Percentiles rank a stretch among this genome's conserved stretches.
phyloP scores from a whole-genome alignment of 2,113 vertebrate species.

The Calyptomena viridis region DNA sequence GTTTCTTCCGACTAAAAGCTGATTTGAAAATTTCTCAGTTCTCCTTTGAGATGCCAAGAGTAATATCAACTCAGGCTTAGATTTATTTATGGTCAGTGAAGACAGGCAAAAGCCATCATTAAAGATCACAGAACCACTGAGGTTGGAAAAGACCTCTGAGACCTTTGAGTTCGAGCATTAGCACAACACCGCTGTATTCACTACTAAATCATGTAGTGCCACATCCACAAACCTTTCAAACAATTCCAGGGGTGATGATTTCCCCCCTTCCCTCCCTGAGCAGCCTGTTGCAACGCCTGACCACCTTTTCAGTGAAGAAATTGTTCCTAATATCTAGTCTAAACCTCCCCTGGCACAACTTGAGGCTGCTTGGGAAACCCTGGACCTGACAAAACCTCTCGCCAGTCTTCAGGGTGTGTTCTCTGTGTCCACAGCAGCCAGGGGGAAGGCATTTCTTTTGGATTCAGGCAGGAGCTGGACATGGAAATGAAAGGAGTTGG shows the following conservation, averaged over 20 bases:
- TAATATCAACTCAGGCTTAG: neutral
- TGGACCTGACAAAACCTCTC: neutral
- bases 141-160: neutral
- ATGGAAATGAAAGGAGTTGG: neutral
- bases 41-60: neutral
- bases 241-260: neutral
- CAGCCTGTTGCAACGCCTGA: neutral
- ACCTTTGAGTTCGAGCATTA: neutral
- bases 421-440: accelerated
- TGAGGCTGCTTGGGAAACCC: neutral
- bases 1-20: neutral
- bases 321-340: neutral
- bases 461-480: neutral
- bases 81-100: neutral
- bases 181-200: neutral
- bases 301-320: neutral
- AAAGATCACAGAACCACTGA: neutral
- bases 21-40: neutral
- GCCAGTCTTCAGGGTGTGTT: accelerated
- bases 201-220: neutral
- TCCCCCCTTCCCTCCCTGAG: neutral
- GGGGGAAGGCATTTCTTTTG: neutral
- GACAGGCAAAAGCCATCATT: neutral
- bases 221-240: neutral
- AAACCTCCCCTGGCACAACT: neutral